phyloP scores from a whole-genome alignment of 2,113 vertebrate genomes.

The Ariopsis seemanni region DNA sequence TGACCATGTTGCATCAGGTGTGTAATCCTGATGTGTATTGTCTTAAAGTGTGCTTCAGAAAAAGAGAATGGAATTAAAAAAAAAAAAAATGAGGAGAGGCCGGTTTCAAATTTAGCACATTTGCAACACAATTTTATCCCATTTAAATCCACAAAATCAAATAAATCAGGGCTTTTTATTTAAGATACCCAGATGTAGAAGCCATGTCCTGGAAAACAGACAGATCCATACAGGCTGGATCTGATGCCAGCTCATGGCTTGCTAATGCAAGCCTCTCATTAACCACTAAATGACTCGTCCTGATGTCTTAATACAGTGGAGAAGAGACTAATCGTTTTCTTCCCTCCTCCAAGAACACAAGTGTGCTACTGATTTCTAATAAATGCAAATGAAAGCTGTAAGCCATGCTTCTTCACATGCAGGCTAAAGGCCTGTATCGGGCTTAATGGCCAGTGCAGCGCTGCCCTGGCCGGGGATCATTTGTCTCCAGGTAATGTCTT shows the following conservation, averaged over 20 bases:
- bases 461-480: constrained; percentile 78
- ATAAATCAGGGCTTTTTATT: background rate
- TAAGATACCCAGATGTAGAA: background rate
- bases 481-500: constrained; percentile 91
- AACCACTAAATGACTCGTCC: constrained; percentile 96
- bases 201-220: constrained; percentile 36
- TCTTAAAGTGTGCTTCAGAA: background rate
- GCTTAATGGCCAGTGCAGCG: constrained; percentile 83
- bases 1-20: constrained; percentile 10
- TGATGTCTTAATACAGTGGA: constrained; percentile 96
- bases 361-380: constrained; percentile 93
- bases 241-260: constrained; percentile 62
- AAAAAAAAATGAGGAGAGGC: background rate
- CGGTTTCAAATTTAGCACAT: background rate
- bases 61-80: background rate
- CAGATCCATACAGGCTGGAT: constrained; percentile 27
- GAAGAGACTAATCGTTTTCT: constrained; percentile 90
- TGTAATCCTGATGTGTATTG: background rate
- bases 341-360: constrained; percentile 79
- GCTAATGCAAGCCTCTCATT: constrained; percentile 94
- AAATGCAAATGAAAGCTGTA: constrained; percentile 92
- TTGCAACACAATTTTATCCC: background rate
- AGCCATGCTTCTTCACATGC: constrained; percentile 88
- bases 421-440: constrained; percentile 80
- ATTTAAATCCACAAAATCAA: background rate